phyloP scores from a whole-genome alignment of 2,113 vertebrate species.

The Scartelaos histophorus region DNA sequence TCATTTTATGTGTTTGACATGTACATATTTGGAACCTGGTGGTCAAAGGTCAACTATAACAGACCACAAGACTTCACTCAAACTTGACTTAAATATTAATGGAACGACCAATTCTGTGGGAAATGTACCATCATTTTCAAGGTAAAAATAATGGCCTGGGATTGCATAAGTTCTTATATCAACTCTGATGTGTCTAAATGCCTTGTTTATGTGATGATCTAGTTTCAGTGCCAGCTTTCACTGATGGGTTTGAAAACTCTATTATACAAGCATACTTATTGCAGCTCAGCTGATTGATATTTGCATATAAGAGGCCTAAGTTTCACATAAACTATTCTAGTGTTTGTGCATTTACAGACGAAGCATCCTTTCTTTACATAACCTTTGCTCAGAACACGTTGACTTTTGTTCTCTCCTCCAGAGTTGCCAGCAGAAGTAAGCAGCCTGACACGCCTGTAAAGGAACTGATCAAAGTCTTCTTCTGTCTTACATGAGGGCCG shows the following conservation, averaged over 20 bases:
- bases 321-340: background rate
- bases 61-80: too few species aligned
- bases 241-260: background rate
- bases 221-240: too few species aligned
- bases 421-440: slow-evolving; percentile 18
- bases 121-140: too few species aligned
- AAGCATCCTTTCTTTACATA: background rate
- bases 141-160: too few species aligned
- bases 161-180: too few species aligned
- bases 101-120: too few species aligned
- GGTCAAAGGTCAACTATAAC: too few species aligned
- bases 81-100: too few species aligned
- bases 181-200: too few species aligned
- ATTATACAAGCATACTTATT: background rate
- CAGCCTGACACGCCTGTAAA: slow-evolving; percentile 46
- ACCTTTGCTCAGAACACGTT: slow-evolving; percentile 2
- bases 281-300: background rate
- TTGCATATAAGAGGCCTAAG: background rate
- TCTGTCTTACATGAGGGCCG: slow-evolving; percentile 74
- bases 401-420: slow-evolving; percentile 1
- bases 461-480: slow-evolving; percentile 75
- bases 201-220: too few species aligned
- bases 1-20: too few species aligned
- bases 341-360: background rate
- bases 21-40: too few species aligned